Percentiles rank a stretch among this genome's conserved stretches.
Conservation (phyloP, 2,888 invertebrate species). For the Scaptomyza cyrtandrae region DNA sequence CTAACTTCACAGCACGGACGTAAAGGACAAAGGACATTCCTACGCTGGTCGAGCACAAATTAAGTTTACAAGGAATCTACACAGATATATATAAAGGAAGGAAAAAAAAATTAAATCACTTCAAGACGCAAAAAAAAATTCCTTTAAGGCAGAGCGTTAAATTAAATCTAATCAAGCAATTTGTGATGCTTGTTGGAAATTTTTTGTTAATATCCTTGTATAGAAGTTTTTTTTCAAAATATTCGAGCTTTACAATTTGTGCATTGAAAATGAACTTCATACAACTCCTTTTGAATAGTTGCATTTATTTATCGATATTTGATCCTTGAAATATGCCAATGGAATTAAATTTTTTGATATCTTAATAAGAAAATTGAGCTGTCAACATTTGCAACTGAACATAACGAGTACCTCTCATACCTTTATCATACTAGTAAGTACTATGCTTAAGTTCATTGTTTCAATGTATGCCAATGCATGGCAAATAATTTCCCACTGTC, state of each 20-base stretch:
- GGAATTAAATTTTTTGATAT: too few relatives aligned
- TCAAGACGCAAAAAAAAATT: slow-evolving; percentile 39
- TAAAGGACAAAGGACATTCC: slow-evolving; percentile 17
- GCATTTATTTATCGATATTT: background rate
- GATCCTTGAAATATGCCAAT: background rate
- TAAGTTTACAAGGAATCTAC: slow-evolving; percentile 58
- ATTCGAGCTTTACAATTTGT: background rate
- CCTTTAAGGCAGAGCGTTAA: slow-evolving; percentile 12
- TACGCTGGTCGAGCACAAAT: slow-evolving; percentile 52
- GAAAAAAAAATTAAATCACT: slow-evolving; percentile 53
- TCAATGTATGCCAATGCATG: background rate
- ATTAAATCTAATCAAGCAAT: background rate
- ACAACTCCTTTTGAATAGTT: background rate
- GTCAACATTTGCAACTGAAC: slow-evolving; percentile 14
- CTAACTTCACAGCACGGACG: background rate
- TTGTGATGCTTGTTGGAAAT: background rate
- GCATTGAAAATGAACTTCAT: too few relatives aligned
- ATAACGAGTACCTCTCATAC: background rate
- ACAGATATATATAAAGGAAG: background rate
- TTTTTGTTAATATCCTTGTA: background rate
- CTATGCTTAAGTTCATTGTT: background rate
- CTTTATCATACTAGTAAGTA: background rate
- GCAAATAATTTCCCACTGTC: background rate
- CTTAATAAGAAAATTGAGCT: background rate
- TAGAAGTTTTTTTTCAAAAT: background rate